Evolutionary conservation across 1,140 invertebrate genomes (phyloP).

Genomic region (Drosophila aff.): DNA sequence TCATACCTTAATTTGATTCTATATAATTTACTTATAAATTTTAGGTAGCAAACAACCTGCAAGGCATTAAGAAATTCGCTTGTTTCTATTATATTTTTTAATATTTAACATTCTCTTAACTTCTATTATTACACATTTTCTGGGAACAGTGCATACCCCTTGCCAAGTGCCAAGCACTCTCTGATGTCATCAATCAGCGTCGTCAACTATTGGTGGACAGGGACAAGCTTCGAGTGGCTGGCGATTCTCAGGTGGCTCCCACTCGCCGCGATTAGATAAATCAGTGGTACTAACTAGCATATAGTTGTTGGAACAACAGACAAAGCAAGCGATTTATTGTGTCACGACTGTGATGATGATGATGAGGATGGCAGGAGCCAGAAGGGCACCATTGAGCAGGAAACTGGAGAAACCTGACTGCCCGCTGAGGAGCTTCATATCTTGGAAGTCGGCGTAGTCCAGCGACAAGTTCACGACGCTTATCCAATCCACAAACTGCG

Average conservation of each 20-base stretch:
- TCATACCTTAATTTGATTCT: no score
- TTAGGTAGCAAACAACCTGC: no score
- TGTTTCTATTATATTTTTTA: no score
- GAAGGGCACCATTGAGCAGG: background rate
- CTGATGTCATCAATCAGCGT: conserved; percentile 36
- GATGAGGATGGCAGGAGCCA: background rate
- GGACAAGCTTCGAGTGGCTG: conserved; percentile 23
- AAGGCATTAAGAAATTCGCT: no score
- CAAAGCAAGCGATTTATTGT: conserved; percentile 31
- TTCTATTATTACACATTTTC: background rate
- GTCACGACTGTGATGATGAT: background rate
- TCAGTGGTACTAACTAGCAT: conserved; percentile 7
- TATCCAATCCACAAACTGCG: conserved; percentile 87
- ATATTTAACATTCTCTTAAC: background rate
- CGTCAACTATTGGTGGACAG: conserved; percentile 6
- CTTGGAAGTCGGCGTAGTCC: conserved; percentile 11
- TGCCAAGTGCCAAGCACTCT: background rate
- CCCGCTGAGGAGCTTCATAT: background rate
- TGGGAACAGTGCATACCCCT: background rate
- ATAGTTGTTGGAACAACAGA: conserved; percentile 17
- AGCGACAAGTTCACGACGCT: conserved; percentile 5
- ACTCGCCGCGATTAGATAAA: conserved; percentile 32
- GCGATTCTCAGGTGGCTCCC: background rate
- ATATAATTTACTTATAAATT: no score
- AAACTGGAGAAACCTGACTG: background rate